Base-by-base conservation (phyloP, 2,113 vertebrate species). In the Kryptolebias marmoratus region DNA sequence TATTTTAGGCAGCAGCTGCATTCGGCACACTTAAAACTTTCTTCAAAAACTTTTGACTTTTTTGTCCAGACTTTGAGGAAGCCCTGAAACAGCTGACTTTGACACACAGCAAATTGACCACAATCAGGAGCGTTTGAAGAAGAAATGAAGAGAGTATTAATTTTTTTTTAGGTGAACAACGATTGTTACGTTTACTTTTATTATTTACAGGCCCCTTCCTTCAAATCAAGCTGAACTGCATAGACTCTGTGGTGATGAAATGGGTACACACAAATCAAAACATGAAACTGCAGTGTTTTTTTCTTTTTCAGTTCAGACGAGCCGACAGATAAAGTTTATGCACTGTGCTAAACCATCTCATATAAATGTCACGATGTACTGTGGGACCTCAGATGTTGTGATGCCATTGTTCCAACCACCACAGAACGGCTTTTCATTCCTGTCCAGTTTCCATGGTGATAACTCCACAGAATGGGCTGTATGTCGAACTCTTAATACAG, bases 381-480 rank as follows among this genome's bases (percentile, higher is more conserved):
- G 67, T 31, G 54, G 72, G 61, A 73, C 57, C 57, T 59, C 54
- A 70, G 72, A 89, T 87, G 81, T 71, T 83, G 75, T 57, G n/a
- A 49, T 75, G 60, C 77, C 68, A 54, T 50, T 32, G 77, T 76
- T 85, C 75, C 61, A 77, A 84, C 66, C 76, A 71, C 80, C 64
- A 56, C 42, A 79, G 73, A 58, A 71, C 71, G 82, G 69, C 75
- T 89, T 83, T 85, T 84, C 87, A 83, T 78, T 90, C 72, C 81
- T 77, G 82, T 90, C 87, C 89, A 89, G 93, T 94, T 93, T 90
- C 93, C 92, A 94, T 94, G 92, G 93, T 89, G 88, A 94, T 92
- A 88, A 89, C 86, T 89, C 87, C 77, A 87, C 87, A 91, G 84
- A 89, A 90, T 89, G 64, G 83, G 77, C 82, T 86, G 89, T 86